Base-by-base conservation (phyloP, 2,888 invertebrate species). In the Meiosimyza platycephala region DNA sequence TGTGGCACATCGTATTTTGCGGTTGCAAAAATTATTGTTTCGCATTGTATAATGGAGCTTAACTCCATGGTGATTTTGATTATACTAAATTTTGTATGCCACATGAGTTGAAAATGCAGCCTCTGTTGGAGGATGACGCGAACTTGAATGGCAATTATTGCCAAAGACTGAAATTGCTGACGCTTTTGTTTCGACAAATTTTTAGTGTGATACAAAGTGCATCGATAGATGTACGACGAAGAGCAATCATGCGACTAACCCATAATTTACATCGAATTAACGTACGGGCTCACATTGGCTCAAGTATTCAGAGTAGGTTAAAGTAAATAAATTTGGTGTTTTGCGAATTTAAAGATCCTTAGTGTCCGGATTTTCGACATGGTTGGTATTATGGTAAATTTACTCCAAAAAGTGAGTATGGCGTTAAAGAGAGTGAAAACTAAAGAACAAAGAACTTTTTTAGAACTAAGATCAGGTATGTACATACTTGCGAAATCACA, bases 1-100 rank as follows among this genome's bases (percentile, higher is more conserved):
- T 16, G 57, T 57, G 18, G 57, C 47, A 48, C 51, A 64, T 64
- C 51, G 51, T 22, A 18, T 28, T 40, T 6, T 54, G 67, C 22
- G 67, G 55, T 16, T 67, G 15, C 40, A 16, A 55, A 66, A 66
- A 40, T 55, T 55, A 67, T 57, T 67, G 67, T 67, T 67, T 47
- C 57, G 50, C 67, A 67, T 65, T 65, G 50, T 65, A 13, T 15
- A 33, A 12, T 40, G 33, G 40, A 13, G 33, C 12, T 40, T n/a
- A 2, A 13, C 33, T 50, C 33, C 54, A 55, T 55, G 66, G 55
- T 55, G 55, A 28, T 57, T 67, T 67, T 48, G 57, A 55, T 67
- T 67, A 48, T 67, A 28, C 67, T 16, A 28, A 18, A 57, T 57
- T 67, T 47, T 48, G n/a, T 55, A 57, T 55, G 48, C 47, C 22